Evolutionary conservation across 1,140 invertebrate genomes (phyloP).

Genomic region (Drosophila rhopaloa): DNA sequence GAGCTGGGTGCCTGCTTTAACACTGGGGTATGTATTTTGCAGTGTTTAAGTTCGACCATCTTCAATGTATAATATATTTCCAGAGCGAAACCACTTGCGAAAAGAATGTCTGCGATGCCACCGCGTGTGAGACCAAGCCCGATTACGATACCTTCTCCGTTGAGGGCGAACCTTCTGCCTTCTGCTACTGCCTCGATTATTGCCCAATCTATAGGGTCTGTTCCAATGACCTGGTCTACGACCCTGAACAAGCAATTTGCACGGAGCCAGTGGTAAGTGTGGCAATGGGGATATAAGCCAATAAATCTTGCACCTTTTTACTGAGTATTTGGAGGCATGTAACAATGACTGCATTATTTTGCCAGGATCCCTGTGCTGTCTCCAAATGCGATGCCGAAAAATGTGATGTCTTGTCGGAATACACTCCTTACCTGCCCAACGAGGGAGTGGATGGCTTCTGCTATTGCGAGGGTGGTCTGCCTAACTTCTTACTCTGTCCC

Average conservation of each 20-base stretch:
- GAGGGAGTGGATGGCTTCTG: too few species aligned
- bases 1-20: not conserved
- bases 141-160: constrained; percentile 13
- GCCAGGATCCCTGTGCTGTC: too few species aligned
- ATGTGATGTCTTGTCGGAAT: too few species aligned
- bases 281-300: not conserved
- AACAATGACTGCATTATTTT: too few species aligned
- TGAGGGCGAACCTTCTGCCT: not conserved
- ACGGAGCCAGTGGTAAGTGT: constrained; percentile 19
- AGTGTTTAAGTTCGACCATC: not conserved
- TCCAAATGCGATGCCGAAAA: too few species aligned
- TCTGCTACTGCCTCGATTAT: constrained; percentile 38
- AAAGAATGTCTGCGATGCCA: constrained; percentile 24
- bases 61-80: not conserved
- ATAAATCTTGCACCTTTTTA: not conserved
- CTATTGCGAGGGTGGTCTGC: too few species aligned
- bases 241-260: constrained; percentile 10
- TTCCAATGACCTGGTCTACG: not conserved
- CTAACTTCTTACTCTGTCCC: too few species aligned
- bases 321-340: too few species aligned
- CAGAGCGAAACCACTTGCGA: constrained; percentile 3
- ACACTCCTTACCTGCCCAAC: too few species aligned
- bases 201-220: constrained; percentile 25
- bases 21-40: not conserved
- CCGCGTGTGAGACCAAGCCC: not conserved